Percentiles rank a stretch among this genome's conserved stretches.
phyloP scores from a whole-genome alignment of 2,113 vertebrate genomes.

The Balaenoptera acutorostrata region DNA sequence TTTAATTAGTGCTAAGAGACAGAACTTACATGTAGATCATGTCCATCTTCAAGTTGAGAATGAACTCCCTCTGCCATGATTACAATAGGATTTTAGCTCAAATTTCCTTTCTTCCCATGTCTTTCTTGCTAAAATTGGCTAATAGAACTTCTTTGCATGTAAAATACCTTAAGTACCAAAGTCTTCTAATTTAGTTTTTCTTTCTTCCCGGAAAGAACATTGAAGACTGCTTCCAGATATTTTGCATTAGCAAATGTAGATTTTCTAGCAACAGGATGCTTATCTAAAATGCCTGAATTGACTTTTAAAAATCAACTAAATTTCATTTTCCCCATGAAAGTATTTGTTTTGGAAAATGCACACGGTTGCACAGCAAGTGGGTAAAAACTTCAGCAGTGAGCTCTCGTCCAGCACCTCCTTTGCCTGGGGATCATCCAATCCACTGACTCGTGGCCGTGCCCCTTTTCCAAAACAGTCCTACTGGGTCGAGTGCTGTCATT shows the following conservation, averaged over 20 bases:
- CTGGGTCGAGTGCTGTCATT: neutral
- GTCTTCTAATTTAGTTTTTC: neutral
- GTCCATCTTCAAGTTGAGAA: neutral
- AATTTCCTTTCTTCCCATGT: neutral
- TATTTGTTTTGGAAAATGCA: slow-evolving; percentile 6
- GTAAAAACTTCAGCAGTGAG: neutral
- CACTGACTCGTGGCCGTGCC: neutral
- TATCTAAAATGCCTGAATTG: neutral
- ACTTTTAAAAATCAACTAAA: neutral
- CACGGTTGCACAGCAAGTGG: neutral
- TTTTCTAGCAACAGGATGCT: neutral
- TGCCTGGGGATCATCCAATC: neutral
- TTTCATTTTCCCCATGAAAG: neutral
- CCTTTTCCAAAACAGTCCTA: neutral
- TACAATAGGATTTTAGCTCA: neutral
- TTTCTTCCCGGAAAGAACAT: neutral
- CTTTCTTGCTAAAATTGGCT: neutral
- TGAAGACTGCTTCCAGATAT: neutral
- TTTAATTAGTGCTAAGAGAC: neutral
- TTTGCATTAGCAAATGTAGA: neutral
- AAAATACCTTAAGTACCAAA: neutral
- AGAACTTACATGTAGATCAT: neutral
- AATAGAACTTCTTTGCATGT: neutral
- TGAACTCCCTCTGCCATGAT: neutral
- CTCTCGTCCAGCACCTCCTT: neutral